phyloP scores from a whole-genome alignment of 1,140 invertebrate species.

The Drosophila subpulchrella region DNA sequence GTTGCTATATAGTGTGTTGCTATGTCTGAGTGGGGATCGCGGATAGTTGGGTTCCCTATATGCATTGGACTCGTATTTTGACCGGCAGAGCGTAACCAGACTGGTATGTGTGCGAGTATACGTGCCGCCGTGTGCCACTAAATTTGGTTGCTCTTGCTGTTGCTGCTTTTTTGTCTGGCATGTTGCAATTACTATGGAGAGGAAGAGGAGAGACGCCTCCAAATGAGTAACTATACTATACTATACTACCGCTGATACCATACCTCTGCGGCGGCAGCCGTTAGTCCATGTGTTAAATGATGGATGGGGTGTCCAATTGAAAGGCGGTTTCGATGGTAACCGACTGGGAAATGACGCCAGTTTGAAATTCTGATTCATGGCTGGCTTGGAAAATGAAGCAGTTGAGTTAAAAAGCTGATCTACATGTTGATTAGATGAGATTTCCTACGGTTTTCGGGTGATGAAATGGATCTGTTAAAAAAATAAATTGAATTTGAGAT shows the following conservation, averaged over 20 bases:
- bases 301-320: conserved; percentile 51
- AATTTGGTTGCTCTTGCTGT: conserved; percentile 49
- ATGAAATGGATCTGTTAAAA: background rate
- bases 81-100: conserved; percentile 74
- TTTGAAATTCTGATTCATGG: conserved; percentile 26
- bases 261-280: conserved; percentile 12
- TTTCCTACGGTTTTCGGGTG: background rate
- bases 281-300: conserved; percentile 56
- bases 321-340: conserved; percentile 42
- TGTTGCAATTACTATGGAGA: conserved; percentile 55
- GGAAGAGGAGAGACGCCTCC: conserved; percentile 40
- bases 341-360: conserved; percentile 38
- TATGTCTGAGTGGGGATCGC: conserved; percentile 23
- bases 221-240: conserved; percentile 38
- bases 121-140: conserved; percentile 56
- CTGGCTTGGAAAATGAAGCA: conserved; percentile 4
- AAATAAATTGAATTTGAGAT: background rate
- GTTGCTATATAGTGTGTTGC: conserved; percentile 6
- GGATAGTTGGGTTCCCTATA: conserved; percentile 33
- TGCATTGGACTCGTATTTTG: conserved; percentile 66
- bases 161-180: conserved; percentile 52
- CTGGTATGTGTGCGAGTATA: conserved; percentile 48
- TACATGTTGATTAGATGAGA: conserved; percentile 12
- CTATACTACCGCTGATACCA: conserved; percentile 4
- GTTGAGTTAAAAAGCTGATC: conserved; percentile 9